Base-by-base conservation (phyloP, 37 sponge, comb jelly and placozoan species). In the Beroe ovata region DNA sequence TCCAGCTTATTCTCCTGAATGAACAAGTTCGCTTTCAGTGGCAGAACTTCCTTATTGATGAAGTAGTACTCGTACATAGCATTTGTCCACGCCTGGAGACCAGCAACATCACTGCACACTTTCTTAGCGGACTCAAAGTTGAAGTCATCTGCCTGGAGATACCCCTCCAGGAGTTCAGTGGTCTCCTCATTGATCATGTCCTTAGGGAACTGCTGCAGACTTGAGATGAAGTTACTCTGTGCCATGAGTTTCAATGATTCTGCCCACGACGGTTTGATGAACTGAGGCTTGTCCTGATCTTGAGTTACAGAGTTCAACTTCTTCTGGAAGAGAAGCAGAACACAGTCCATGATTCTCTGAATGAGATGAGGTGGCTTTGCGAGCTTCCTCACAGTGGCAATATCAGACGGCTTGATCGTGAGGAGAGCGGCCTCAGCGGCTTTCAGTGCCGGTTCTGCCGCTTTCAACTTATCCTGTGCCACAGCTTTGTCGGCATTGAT, bases 331-430 rank as follows among this genome's bases (percentile, higher is more conserved):
- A 98, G 92, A 42, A 98, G 66, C 41, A 93, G 60, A 0, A 92
- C 95, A 90, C 93, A 93, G 91, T 98, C 99, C 99, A 98, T 98
- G 69, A 98, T 98, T 37, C 99, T 71, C 99, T 94, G 94, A 92
- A 98, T 98, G 59, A 98, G 96, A 71, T 98, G 96, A 59, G 99
- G 99, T 22, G 99, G 99, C 38, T 96, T 96, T 25, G 92, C 95
- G 38, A 98, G 93, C 37, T 95, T 94, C 37, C 96, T 41, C 14
- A 98, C 99, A 29, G 96, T 98, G 40, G 99, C 91, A 22, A 98
- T 98, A 90, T 98, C 95, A 6, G 94, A 89, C 60, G 96, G 93
- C 60, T 98, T 94, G 90, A 98, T 95, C 32, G 99, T 98, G 89
- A 96, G 89, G 14, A 69, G 33, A 32, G 90, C 90, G 1, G 90